Base-by-base conservation (phyloP, 1,140 invertebrate species). In the Euura lappo region DNA sequence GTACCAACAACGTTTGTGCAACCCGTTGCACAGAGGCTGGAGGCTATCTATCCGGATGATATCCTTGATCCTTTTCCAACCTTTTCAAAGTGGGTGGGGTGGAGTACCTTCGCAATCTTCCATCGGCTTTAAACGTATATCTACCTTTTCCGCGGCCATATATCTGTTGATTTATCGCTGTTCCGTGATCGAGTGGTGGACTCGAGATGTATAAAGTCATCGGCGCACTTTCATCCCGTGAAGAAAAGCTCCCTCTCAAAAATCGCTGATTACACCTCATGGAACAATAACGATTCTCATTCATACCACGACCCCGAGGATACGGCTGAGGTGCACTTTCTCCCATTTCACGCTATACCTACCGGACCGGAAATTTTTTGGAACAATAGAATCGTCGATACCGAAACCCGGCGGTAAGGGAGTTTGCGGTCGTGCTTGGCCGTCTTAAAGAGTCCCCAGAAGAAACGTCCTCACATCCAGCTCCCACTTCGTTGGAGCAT, bases 311-410 rank as follows among this genome's bases (percentile, higher is more conserved):
- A 60, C 10, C 51, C 13, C 8, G 51, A 60, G 51, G 51, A 60
- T 11, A 6, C 51, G 3, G 51, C 51, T 28, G 28, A 28, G 51
- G 13, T 60, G 51, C 51, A 60, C 51, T 60, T 60, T 6, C 51
- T 60, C 8, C 51, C 6, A 6, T 60, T 60, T 60, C 51, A 28
- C 28, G 28, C 1, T 28, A 28, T 28, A 28, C 28, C 28, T 28
- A 28, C 28, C 28, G 28, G 28, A 28, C 28, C 28, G 51, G 67
- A 69, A 75, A 76, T 76, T 79, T 28, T 81, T 78, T 75, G 72
- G 73, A 75, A 78, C 78, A 80, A 80, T 80, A 75, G 77, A 76
- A 80, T 77, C 71, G 68, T 70, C 76, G 78, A 78, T 79, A 71
- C 13, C 28, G 44, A 74, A 44, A 45, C 8, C 43, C 44, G 44